phyloP scores from a whole-genome alignment of 2,888 invertebrate genomes.

The Lymantria dispar region DNA sequence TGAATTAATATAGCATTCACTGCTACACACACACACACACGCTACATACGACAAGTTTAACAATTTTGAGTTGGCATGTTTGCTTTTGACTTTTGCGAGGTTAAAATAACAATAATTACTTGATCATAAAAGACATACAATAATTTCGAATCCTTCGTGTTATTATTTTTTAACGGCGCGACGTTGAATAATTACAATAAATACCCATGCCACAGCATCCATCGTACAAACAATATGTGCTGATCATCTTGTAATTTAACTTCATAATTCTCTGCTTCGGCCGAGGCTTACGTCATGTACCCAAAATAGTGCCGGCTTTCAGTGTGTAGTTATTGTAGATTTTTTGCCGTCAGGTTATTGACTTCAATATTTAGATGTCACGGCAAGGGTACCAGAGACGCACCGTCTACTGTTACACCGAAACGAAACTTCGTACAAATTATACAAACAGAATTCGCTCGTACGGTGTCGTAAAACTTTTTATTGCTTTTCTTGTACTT shows the following conservation, averaged over 20 bases:
- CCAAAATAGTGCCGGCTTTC: slow-evolving; percentile 68
- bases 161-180: slow-evolving; percentile 26
- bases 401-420: slow-evolving; percentile 23
- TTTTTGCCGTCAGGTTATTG: slow-evolving; percentile 75
- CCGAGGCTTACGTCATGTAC: slow-evolving; percentile 65
- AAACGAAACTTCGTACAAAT: slow-evolving; percentile 25
- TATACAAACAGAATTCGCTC: slow-evolving; percentile 1
- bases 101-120: too few relatives aligned
- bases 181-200: slow-evolving; percentile 34
- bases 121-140: slow-evolving; percentile 1
- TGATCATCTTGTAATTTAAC: slow-evolving; percentile 42
- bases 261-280: slow-evolving; percentile 43
- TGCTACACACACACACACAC: too few relatives aligned
- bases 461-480: slow-evolving; percentile 19
- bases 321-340: slow-evolving; percentile 68
- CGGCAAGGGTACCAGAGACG: slow-evolving; percentile 61
- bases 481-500: slow-evolving; percentile 15
- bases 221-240: slow-evolving; percentile 36
- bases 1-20: too few relatives aligned
- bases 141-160: slow-evolving; percentile 28
- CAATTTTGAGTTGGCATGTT: too few relatives aligned
- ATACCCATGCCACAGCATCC: slow-evolving; percentile 35
- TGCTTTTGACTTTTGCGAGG: too few relatives aligned
- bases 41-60: too few relatives aligned
- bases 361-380: slow-evolving; percentile 73